These are phyloP conservation scores for Paracyclopina nana DNA, from an alignment of 1,140 invertebrate genomes.

Conservation along the genomic window DNA sequence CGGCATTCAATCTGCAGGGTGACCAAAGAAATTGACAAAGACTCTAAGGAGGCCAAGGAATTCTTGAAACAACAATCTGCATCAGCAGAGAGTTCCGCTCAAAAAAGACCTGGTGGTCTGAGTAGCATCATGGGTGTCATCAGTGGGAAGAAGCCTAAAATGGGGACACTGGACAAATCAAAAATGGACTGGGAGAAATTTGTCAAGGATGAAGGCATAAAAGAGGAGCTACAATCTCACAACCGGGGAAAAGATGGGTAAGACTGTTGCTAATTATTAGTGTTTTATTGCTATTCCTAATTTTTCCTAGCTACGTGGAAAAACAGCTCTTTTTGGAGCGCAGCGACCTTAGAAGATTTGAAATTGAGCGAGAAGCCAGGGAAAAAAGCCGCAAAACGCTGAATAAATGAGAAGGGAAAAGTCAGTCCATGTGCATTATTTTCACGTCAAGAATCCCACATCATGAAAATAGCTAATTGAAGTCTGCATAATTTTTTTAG, in stretches of 20 bases:
- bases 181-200: constrained; percentile 16
- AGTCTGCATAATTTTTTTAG: no score
- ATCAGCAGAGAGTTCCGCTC: not conserved
- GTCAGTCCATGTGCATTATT: no score
- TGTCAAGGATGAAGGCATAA: constrained; percentile 14
- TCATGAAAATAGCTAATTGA: no score
- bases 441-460: no score
- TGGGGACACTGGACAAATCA: constrained; percentile 16
- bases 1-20: no score
- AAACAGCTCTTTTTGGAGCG: constrained; percentile 17
- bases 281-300: not conserved
- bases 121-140: constrained; percentile 8
- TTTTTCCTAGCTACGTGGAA: constrained; percentile 16
- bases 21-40: constrained; percentile 1
- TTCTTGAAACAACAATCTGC: not conserved
- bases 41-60: not conserved
- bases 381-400: constrained; percentile 13
- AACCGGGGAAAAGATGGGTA: constrained; percentile 12
- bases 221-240: constrained; percentile 3
- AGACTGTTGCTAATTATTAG: not conserved
- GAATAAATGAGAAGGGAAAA: no score
- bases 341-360: constrained; percentile 16
- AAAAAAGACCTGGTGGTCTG: constrained; percentile 6
- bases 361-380: constrained; percentile 13
- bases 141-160: constrained; percentile 11